phyloP scores from a whole-genome alignment of 2,888 invertebrate species.

The Slavum lentiscoides region DNA sequence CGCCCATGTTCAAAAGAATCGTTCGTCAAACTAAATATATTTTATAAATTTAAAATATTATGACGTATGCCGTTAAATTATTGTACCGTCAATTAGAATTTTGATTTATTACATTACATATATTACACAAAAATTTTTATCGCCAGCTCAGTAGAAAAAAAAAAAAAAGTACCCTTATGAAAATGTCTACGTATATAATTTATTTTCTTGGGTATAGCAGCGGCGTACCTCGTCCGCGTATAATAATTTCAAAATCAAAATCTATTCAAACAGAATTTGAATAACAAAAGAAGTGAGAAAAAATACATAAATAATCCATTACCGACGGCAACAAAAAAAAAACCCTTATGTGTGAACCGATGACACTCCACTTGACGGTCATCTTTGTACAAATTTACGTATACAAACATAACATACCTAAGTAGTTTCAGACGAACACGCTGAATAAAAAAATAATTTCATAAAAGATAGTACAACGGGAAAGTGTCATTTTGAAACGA shows the following conservation, averaged over 20 bases:
- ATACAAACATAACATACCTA: no score
- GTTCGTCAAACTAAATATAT: not conserved
- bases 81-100: constrained; percentile 7
- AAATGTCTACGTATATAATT: constrained; percentile 5
- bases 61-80: not conserved
- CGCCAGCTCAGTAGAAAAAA: not conserved
- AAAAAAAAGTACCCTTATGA: constrained; percentile 4
- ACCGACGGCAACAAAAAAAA: constrained; percentile 17
- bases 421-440: no score
- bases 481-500: no score
- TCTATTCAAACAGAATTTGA: constrained; percentile 36
- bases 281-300: constrained; percentile 39
- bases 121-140: constrained; percentile 14
- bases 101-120: constrained; percentile 17
- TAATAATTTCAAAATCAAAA: constrained; percentile 36
- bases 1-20: not conserved
- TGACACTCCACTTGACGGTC: no score
- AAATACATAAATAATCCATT: constrained; percentile 47
- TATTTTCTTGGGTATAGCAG: not conserved
- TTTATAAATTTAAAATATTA: not conserved
- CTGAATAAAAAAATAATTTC: no score
- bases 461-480: no score
- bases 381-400: no score
- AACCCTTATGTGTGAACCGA: not conserved
- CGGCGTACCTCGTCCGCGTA: not conserved